Base-by-base conservation (phyloP, 2,888 invertebrate species). In the Monopis laevigella region DNA sequence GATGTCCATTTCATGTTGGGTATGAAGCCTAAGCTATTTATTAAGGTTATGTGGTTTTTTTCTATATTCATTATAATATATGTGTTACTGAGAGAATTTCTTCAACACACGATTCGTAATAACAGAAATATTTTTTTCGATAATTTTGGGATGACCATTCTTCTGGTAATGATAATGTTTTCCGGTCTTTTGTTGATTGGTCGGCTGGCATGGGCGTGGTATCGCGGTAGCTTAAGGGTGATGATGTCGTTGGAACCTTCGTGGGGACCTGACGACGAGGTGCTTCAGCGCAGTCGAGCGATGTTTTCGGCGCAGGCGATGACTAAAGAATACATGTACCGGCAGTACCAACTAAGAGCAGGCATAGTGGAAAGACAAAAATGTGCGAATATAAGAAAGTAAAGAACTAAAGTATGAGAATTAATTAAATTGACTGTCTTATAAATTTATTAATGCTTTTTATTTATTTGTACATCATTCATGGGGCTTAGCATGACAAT, bases 321-420 rank as follows among this genome's bases (percentile, higher is more conserved):
- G 80, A 81, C 81, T 10, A 81, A 81, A 46, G 81, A 81, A 52
- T 81, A 80, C 47, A 61, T 81, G 53, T 81, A 81, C 48, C 58
- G 81, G 0, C 81, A 80, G 48, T 74, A 78, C 46, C 74, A 78
- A 44, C 54, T 80, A 21, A 71, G 75, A 42, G 74, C 75, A 0
- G 74, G 75, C 1, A 66, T 78, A 12, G 19, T 58, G 6, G 54
- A 52, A n/a, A 54, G 78, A 1, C 72, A 77, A 51, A 55, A 46
- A 27, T 48, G 47, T 3, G 58, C 73, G 12, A 72, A 74, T 44
- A 48, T 57, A 10, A 55, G 62, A 49, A 2, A 12, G 19, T 11
- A 21, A n/a, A 36, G 12, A 36, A 36, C 4, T 8, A 32, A 32
- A n/a, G 7, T 32, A 32, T 32, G 14, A 17, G n/a, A n/a, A n/a